Evolutionary conservation across 2,888 invertebrate species (phyloP), one percentile per base, ranked within the genome.

Genomic region (Drosophila pegasa): DNA sequence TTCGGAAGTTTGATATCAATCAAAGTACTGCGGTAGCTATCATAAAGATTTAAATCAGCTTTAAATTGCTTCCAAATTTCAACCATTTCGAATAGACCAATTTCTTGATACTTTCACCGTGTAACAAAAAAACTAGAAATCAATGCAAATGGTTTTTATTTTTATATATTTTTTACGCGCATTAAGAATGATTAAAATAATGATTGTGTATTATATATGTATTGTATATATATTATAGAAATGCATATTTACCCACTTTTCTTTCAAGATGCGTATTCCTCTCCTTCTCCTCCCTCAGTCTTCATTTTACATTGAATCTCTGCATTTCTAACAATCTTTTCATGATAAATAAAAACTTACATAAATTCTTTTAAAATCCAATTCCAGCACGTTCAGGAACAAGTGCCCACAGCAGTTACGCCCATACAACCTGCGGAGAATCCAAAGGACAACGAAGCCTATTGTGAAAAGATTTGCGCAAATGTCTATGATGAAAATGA

Each of bases 401-500:
- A 68, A 38, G 62, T 47, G n/a, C 18, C 64, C 2, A 25, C n/a
- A 41, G 60, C 52, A 12, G 10, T 60, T 27, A 40, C 65, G 22
- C 37, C 16, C 52, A 47, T 37, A 5, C 66, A 14, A 22, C 20
- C 33, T 12, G 43, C 14, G 0, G 63, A 75, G 9, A 31, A 82
- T 10, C 72, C 60, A 38, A 88, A 88, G 70, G 91, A 91, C 41
- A 85, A 84, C 3, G 91, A 91, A 67, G 91, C 89, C 3, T 90
- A 91, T 71, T 91, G 91, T 37, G 91, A 91, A 64, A 87, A 90
- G 18, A 88, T 92, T 45, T 91, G 91, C 68, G 89, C 91, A 14
- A 92, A 91, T 70, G 90, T 91, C 1, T 91, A 92, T 61, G 91
- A 91, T 67, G 91, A 91, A 35, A 90, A 90, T 61, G 92, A 92